Base-by-base conservation (phyloP, 2,888 invertebrate species). In the Tiphia femorata region DNA sequence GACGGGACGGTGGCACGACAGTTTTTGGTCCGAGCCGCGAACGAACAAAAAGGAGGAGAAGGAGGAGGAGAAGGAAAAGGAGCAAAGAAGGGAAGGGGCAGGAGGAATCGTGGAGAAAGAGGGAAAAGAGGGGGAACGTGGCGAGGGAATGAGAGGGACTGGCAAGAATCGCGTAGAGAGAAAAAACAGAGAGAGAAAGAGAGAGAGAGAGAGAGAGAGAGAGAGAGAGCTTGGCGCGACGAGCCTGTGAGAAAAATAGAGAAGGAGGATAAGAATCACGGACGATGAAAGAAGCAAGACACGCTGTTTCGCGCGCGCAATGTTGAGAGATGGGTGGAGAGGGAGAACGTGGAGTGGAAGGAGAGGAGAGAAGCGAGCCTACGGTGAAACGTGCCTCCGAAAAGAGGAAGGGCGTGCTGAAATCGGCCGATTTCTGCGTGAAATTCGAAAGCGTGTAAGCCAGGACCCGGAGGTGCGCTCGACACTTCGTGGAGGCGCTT, bases 371-470 rank as follows among this genome's bases (percentile, higher is more conserved):
- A 23, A 8, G 25, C 42, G 19, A 17, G 54, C 40, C 14, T 19
- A 17, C 14, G 25, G 30, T 7, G 20, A 38, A 41, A 57, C 44
- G 47, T 43, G 53, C 42, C 35, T 35, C 30, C 46, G 35, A 46
- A 46, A 33, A 12, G 46, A 47, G 35, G 27, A 35, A 27, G 43
- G n/a, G 46, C 40, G 40, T 35, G 58, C 38, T 38, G 57, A 62
- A 62, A 63, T 60, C 62, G 49, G 44, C 46, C 58, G 49, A 69
- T 69, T 68, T 66, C 63, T 58, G 60, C 60, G 70, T 66, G 68
- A 66, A 68, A 68, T 69, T 68, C 69, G 67, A 68, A 68, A 69
- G 68, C 69, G 67, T 60, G 55, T 46, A 46, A 29, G n/a, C 40
- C 20, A n/a, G n/a, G 23, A 41, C 56, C 49, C 27, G 57, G 60